These are phyloP conservation scores for Nezara viridula DNA, from an alignment of 2,888 invertebrate species.

Conservation along the genomic window DNA sequence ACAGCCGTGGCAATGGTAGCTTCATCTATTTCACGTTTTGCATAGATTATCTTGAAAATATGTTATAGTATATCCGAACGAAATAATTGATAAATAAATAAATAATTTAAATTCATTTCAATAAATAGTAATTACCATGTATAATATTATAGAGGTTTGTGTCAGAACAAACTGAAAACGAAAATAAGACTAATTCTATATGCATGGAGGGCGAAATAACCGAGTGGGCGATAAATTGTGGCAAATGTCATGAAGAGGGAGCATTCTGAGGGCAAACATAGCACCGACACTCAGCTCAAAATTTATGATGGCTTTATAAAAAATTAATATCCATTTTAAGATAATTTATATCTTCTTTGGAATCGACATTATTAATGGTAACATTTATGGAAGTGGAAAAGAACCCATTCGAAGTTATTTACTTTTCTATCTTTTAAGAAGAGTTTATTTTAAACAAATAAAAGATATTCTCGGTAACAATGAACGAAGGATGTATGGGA, in stretches of 20 bases:
- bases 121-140: background rate
- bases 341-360: background rate
- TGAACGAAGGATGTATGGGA: background rate
- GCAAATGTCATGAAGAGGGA: constrained; percentile 28
- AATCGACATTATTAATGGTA: background rate
- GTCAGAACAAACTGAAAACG: background rate
- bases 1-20: no score
- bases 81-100: no score
- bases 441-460: background rate
- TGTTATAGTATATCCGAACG: no score
- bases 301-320: constrained; percentile 1
- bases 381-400: background rate
- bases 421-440: background rate
- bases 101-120: no score
- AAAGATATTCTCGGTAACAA: background rate
- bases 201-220: background rate
- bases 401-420: background rate
- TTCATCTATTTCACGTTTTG: no score
- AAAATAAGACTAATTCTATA: background rate
- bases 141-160: background rate
- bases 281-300: background rate
- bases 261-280: background rate
- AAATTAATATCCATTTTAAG: background rate
- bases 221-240: constrained; percentile 7
- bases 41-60: no score